Conservation (phyloP, 2,113 vertebrate genomes). For the pig (Sus scrofa) region T2T-Sscrofa CM000812.6:168372501-168373000, state of each 20-base stretch:
- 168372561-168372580: background rate
- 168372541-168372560: background rate
- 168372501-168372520: background rate
- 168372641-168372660: background rate
- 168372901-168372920: background rate
- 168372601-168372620: background rate
- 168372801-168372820: background rate
- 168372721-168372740: background rate
- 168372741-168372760: background rate
- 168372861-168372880: no score
- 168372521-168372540: background rate
- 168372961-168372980: background rate
- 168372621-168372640: background rate
- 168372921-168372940: background rate
- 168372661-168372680: background rate
- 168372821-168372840: fast-evolving
- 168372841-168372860: background rate
- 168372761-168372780: background rate
- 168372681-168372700: background rate
- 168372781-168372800: no score
- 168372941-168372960: background rate
- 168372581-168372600: background rate
- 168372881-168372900: background rate
- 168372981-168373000: background rate
- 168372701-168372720: background rate